Conservation (phyloP, 2,797 vertebrate species). For the Gymnodraco acuticeps region DNA sequence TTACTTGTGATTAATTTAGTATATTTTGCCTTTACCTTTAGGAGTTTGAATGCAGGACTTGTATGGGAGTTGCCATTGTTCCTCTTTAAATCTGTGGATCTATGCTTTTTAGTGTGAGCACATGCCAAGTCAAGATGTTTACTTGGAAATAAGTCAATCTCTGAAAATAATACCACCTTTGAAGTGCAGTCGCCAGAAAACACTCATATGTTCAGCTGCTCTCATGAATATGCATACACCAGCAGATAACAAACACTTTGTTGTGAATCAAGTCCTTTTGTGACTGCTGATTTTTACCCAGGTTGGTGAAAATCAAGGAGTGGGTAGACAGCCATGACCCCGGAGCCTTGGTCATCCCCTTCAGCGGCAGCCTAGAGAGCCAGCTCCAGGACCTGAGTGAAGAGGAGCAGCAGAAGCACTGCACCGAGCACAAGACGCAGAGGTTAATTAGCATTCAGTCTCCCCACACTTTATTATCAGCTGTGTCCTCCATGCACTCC, state of each 20-base stretch:
- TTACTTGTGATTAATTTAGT: too few relatives aligned
- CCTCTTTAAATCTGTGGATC: constrained; percentile 4
- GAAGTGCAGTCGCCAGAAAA: constrained; percentile 88
- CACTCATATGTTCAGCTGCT: constrained; percentile 76
- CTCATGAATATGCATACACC: constrained; percentile 91
- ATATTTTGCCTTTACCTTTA: neutral
- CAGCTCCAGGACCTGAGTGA: constrained; percentile 91
- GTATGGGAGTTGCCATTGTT: neutral
- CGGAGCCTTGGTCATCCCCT: constrained; percentile 94
- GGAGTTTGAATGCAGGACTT: constrained; percentile 5
- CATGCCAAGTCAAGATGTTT: neutral
- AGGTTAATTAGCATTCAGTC: constrained; percentile 99
- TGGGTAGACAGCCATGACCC: constrained; percentile 96
- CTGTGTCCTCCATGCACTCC: constrained; percentile 98
- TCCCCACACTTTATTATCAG: constrained; percentile 99
- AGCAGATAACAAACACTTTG: constrained; percentile 87
- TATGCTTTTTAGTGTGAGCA: neutral
- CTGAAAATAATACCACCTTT: constrained; percentile 77
- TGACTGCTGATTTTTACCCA: constrained; percentile 67
- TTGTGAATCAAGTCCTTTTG: constrained; percentile 87
- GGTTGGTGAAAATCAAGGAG: constrained; percentile 97
- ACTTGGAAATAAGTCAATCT: constrained; percentile 31
- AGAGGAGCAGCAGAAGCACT: constrained; percentile 92
- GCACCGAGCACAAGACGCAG: constrained; percentile 96
- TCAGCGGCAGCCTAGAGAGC: constrained; percentile 93